Conservation (phyloP, 2,113 vertebrate genomes). For the Coreoperca whiteheadi region DNA sequence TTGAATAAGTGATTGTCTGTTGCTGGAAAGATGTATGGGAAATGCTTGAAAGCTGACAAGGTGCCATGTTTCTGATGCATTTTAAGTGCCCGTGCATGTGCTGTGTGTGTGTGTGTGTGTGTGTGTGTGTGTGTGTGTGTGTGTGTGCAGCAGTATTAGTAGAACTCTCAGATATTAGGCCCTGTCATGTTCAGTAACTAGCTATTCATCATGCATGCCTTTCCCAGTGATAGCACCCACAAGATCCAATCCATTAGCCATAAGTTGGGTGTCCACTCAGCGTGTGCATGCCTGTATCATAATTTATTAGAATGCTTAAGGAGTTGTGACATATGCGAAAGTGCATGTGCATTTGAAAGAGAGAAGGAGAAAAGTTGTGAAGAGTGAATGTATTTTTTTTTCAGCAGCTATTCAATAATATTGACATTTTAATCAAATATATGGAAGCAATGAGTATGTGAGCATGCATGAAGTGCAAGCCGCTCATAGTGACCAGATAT, state of each 20-base stretch:
- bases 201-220: slow-evolving; percentile 79
- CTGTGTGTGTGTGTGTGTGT: slow-evolving; percentile 18
- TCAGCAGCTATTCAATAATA: slow-evolving; percentile 32
- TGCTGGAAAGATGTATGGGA: slow-evolving; percentile 22
- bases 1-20: slow-evolving; percentile 29
- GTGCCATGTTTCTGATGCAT: slow-evolving; percentile 16
- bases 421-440: slow-evolving; percentile 37
- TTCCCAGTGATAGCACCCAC: slow-evolving; percentile 61
- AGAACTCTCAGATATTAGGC: slow-evolving; percentile 71
- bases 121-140: slow-evolving; percentile 37
- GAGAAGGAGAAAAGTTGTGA: slow-evolving; percentile 4
- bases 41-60: slow-evolving; percentile 26
- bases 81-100: slow-evolving; percentile 20
- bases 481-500: slow-evolving; percentile 19
- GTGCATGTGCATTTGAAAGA: slow-evolving; percentile 31
- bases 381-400: slow-evolving; percentile 14
- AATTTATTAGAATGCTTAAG: slow-evolving; percentile 61
- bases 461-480: slow-evolving; percentile 23
- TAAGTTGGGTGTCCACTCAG: slow-evolving; percentile 51
- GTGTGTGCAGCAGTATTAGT: slow-evolving; percentile 42
- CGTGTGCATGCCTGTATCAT: slow-evolving; percentile 30
- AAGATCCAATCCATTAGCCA: slow-evolving; percentile 82
- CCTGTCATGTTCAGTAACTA: slow-evolving; percentile 82
- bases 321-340: slow-evolving; percentile 46
- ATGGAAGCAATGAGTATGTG: not conserved